Conservation (phyloP, 2,797 vertebrate genomes). For the Falco novaeseelandiae region DNA sequence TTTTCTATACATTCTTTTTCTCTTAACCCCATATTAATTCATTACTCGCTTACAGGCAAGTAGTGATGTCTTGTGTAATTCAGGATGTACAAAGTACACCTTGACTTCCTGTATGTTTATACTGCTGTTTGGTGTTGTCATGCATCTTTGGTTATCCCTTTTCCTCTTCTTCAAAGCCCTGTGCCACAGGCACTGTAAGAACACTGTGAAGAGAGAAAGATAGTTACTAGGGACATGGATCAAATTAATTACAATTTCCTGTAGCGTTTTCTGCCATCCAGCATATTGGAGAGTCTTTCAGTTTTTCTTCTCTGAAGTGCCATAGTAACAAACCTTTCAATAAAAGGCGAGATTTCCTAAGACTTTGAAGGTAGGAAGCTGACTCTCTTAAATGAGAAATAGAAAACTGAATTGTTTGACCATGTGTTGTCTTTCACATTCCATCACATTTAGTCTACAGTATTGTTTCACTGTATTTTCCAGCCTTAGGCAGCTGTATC, state of each 20-base stretch:
- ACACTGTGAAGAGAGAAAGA: slow-evolving; percentile 55
- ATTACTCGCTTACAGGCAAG: slow-evolving; percentile 45
- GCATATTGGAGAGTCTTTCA: slow-evolving; percentile 26
- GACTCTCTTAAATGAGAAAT: neutral
- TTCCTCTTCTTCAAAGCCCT: neutral
- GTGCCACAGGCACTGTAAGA: slow-evolving; percentile 17
- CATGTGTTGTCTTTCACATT: slow-evolving; percentile 41
- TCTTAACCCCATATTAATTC: neutral
- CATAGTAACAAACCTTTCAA: slow-evolving; percentile 27
- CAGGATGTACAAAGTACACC: slow-evolving; percentile 27
- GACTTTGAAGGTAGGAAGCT: neutral
- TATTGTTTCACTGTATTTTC: neutral
- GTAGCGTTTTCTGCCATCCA: slow-evolving; percentile 12
- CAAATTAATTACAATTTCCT: neutral
- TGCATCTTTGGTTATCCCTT: neutral
- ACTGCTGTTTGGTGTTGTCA: slow-evolving; percentile 16
- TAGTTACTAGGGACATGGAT: slow-evolving; percentile 11
- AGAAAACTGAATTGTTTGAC: slow-evolving; percentile 32
- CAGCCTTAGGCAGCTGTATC: slow-evolving; percentile 3
- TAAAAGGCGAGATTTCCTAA: neutral
- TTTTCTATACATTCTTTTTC: neutral
- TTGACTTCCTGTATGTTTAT: neutral
- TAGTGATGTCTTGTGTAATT: slow-evolving; percentile 31
- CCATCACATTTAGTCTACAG: slow-evolving; percentile 11
- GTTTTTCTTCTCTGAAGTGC: slow-evolving; percentile 58